These are phyloP conservation scores for Emydura subglobosa DNA, from an alignment of 2,113 vertebrate genomes.

Conservation along the genomic window DNA sequence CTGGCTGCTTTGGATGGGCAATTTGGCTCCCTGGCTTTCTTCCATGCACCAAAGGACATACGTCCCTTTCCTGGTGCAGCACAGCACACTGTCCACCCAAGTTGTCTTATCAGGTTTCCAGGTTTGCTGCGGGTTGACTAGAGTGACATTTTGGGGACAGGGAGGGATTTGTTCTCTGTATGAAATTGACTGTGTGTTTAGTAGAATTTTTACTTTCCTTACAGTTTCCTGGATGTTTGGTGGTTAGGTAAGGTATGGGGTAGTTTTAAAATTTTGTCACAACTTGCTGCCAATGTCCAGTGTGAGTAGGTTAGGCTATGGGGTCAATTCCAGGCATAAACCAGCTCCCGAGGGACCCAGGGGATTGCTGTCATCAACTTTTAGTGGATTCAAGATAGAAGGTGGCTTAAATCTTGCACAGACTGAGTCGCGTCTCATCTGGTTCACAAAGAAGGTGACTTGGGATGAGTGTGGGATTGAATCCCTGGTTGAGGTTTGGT, in stretches of 20 bases:
- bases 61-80: background rate
- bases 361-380: background rate
- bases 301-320: background rate
- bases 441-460: background rate
- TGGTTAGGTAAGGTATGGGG: background rate
- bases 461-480: background rate
- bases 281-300: background rate
- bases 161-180: background rate
- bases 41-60: background rate
- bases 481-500: background rate
- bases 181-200: background rate
- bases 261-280: background rate
- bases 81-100: background rate
- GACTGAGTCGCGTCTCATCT: background rate
- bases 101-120: rapidly evolving
- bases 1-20: rapidly evolving
- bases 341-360: background rate
- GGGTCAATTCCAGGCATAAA: background rate
- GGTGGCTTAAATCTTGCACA: background rate
- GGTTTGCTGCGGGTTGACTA: background rate
- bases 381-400: background rate
- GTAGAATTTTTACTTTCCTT: background rate
- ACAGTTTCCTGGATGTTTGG: background rate
- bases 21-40: background rate
- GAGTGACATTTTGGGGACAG: background rate